A percentile compares a stretch with the other conserved stretches of the same genome.
phyloP scores from a whole-genome alignment of 2,113 vertebrate species.

The Asarcornis scutulata region DNA sequence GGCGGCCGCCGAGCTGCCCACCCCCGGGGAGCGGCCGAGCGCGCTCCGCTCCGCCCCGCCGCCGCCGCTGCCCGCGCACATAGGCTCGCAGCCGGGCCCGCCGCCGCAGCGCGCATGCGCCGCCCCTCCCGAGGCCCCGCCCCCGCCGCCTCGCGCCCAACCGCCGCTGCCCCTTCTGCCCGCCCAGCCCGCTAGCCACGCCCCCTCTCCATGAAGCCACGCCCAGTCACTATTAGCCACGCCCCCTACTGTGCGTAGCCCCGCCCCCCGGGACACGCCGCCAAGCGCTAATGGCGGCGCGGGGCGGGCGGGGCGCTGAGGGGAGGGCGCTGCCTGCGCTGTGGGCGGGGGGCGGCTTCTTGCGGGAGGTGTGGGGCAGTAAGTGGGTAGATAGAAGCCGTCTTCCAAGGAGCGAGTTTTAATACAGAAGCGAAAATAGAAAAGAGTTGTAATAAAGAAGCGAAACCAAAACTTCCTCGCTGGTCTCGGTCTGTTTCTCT shows the following conservation, averaged over 20 bases:
- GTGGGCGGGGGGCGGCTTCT: background rate
- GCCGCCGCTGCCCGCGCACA: background rate
- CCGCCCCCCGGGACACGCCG: too few relatives aligned
- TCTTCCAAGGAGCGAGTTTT: background rate
- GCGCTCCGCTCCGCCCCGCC: background rate
- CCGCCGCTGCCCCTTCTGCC: too few relatives aligned
- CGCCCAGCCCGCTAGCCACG: too few relatives aligned
- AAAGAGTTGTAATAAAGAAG: background rate
- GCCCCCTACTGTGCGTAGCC: too few relatives aligned
- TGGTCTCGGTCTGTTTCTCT: background rate
- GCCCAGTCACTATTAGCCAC: background rate
- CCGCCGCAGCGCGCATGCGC: slow-evolving; percentile 66
- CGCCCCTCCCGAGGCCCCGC: background rate
- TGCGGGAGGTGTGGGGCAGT: background rate
- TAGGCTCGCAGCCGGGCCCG: slow-evolving; percentile 6
- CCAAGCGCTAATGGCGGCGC: too few relatives aligned
- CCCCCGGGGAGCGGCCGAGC: background rate
- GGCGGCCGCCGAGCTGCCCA: background rate
- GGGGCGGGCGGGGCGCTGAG: too few relatives aligned
- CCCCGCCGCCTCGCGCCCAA: background rate
- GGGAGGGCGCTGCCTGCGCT: too few relatives aligned
- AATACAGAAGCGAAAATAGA: background rate
- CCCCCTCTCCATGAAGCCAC: too few relatives aligned
- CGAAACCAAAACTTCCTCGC: background rate
- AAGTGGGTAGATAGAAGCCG: background rate